A percentile compares a stretch with the other conserved stretches of the same genome.
phyloP scores from a whole-genome alignment of 64 coral and sea anemone genomes.

The Dendronephthya gigantea region DNA sequence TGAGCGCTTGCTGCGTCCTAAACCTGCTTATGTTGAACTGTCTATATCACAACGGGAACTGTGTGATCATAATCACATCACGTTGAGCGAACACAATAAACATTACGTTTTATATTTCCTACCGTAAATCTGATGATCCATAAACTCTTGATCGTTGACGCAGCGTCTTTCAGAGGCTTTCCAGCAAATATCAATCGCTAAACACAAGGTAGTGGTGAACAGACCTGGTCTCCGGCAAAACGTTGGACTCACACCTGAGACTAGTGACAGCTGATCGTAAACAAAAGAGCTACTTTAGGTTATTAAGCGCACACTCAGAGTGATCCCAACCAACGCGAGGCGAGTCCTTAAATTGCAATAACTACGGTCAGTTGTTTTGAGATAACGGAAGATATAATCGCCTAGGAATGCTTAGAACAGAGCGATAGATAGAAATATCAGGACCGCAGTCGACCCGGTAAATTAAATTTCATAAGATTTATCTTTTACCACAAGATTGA shows the following conservation, averaged over 20 bases:
- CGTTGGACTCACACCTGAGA: background rate
- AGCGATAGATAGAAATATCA: constrained; percentile 8
- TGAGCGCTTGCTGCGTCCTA: background rate
- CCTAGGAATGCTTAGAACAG: background rate
- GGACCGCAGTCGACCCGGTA: background rate
- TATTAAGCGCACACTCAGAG: background rate
- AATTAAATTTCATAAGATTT: background rate
- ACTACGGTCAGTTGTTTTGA: background rate
- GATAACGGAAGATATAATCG: background rate
- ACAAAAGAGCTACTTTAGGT: background rate
- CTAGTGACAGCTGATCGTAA: background rate
- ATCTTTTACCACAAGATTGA: background rate
- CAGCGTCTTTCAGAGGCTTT: background rate
- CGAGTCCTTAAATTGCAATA: background rate
- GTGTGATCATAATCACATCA: background rate
- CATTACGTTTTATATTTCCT: background rate
- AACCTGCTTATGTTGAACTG: background rate
- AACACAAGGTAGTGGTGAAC: background rate
- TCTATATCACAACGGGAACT: background rate
- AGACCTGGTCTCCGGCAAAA: background rate
- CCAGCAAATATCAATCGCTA: background rate
- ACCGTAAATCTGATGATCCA: background rate
- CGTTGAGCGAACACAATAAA: background rate
- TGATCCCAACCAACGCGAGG: background rate
- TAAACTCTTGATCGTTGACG: background rate